phyloP scores from a whole-genome alignment of 2,888 invertebrate species.

The Limulus polyphemus region DNA sequence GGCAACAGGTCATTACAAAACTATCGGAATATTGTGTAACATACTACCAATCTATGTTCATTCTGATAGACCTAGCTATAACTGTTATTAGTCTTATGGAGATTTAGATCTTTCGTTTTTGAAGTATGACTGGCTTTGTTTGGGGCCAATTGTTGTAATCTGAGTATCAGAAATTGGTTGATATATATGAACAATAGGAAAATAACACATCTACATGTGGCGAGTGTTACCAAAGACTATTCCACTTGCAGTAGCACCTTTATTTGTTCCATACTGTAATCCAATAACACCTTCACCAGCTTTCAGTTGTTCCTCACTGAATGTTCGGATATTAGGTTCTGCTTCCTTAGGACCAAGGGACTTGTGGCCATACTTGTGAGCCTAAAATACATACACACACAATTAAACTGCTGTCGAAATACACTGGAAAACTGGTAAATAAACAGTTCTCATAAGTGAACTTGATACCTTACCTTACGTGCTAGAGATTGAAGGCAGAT shows the following conservation, averaged over 20 bases:
- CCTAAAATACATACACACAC: conserved; percentile 28
- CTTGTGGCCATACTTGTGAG: conserved; percentile 43
- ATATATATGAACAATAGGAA: not conserved
- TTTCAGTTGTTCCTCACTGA: conserved; percentile 83
- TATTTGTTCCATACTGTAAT: conserved; percentile 91
- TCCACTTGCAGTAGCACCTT: conserved; percentile 91
- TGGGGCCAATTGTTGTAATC: too few species aligned
- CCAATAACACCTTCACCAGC: conserved; percentile 80
- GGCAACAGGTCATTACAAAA: too few species aligned
- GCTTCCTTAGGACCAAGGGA: conserved; percentile 92
- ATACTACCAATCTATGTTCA: too few species aligned
- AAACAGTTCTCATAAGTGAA: too few species aligned
- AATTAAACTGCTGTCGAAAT: too few species aligned
- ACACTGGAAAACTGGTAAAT: too few species aligned
- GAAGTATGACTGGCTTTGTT: too few species aligned
- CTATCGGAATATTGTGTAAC: too few species aligned
- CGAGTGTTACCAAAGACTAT: conserved; percentile 94
- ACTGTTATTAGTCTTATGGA: too few species aligned
- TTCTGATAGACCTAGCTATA: too few species aligned
- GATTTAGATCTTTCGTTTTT: too few species aligned
- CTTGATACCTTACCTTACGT: conserved; percentile 57
- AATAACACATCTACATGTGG: conserved; percentile 67
- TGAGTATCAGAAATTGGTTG: too few species aligned
- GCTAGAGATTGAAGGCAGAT: conserved; percentile 89
- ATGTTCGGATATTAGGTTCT: conserved; percentile 84